Base-by-base conservation (phyloP, 2,888 invertebrate genomes). In the Encarsia formosa region DNA sequence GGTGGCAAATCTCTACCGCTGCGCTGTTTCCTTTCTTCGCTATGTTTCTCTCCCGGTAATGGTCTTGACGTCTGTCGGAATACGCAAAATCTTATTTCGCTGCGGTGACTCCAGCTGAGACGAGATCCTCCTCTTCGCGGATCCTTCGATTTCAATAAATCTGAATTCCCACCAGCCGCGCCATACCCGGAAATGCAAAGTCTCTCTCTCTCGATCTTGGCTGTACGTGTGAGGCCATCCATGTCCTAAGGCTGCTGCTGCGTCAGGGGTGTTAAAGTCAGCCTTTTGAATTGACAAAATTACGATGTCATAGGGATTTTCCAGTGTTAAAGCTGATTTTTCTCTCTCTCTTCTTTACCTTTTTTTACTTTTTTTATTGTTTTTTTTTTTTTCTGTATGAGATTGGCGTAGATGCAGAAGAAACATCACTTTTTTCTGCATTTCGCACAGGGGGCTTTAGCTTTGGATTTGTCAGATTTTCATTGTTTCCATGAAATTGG, bases 61-160 rank as follows among this genome's bases (percentile, higher is more conserved):
- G 70, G 69, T 66, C 66, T 65, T 67, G 70, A 70, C 68, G 68
- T 69, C 68, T 69, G 67, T 68, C 63, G 66, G 68, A 70, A 70
- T 68, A 69, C 67, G 69, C 66, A 65, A 70, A 70, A 70, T 70
- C 69, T 69, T 69, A 69, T 70, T 70, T 68, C 66, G 65, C 60
- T 53, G 54, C 56, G 51, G 52, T 49, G 40, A 53, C 51, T 54
- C 44, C 51, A 18, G 18, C 34, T 13, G 37, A 23, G 39, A 23
- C 16, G 13, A 6, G 15, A 39, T 39, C 38, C 40, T 39, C 43
- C 31, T 54, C 53, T 58, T 53, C 53, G 58, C 60, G 61, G n/a
- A 60, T 61, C 64, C 63, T 65, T 65, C 65, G 64, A 66, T 63
- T 65, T 63, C 65, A 63, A 66, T 68, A 60, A 59, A 56, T 61